Conservation (phyloP, 2,113 vertebrate species). For the Pipra filicauda region DNA sequence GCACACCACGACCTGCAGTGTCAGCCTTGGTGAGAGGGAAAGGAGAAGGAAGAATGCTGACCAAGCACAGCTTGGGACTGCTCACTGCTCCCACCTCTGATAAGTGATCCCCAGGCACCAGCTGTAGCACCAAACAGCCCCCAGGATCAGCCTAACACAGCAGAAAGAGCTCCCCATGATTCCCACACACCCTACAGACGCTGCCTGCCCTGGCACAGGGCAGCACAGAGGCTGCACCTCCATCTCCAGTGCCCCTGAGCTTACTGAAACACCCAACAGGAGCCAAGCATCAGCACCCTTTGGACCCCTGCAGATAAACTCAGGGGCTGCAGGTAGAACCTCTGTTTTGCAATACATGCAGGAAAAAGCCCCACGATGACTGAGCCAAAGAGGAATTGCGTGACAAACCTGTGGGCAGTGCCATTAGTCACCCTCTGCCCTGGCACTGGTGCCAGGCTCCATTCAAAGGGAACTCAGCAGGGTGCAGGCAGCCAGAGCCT, state of each 20-base stretch:
- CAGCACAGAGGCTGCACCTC: neutral
- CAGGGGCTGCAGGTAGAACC: neutral
- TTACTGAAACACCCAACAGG: neutral
- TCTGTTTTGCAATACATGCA: fast-evolving
- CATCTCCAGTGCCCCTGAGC: neutral
- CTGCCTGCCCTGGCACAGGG: neutral
- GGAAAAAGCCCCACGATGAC: fast-evolving
- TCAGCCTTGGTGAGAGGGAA: neutral
- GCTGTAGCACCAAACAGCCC: neutral
- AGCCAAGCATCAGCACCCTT: neutral
- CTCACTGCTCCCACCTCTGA: neutral
- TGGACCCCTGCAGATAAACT: neutral
- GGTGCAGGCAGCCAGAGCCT: neutral
- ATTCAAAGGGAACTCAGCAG: neutral
- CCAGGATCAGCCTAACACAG: neutral
- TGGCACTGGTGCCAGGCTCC: fast-evolving
- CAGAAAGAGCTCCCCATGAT: neutral
- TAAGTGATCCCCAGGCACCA: neutral
- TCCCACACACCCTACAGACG: neutral
- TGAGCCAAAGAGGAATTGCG: fast-evolving
- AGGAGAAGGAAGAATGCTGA: conserved; percentile 14
- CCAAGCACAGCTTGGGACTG: neutral
- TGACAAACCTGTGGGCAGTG: fast-evolving
- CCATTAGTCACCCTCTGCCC: neutral
- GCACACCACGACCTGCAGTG: fast-evolving